These are phyloP conservation scores for Drosophila watanabei DNA, from an alignment of 1,140 invertebrate species.

Conservation along the genomic window DNA sequence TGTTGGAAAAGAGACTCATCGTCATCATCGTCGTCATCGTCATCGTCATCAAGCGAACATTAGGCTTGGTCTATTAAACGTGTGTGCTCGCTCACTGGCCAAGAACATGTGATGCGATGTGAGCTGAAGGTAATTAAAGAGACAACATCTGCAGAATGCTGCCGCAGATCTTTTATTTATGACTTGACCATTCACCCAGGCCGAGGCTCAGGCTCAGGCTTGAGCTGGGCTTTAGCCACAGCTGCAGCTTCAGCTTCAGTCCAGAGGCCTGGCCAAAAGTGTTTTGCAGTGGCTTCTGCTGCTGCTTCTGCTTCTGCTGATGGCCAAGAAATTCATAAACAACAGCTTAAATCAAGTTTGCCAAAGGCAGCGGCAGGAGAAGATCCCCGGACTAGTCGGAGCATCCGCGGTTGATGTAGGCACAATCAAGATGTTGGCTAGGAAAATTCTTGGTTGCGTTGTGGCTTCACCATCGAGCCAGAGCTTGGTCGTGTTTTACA, in stretches of 20 bases:
- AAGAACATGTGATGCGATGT: slow-evolving; percentile 27
- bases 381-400: background rate
- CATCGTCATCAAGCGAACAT: slow-evolving; percentile 27
- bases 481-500: background rate
- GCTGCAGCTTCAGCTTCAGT: background rate
- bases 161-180: slow-evolving; percentile 69
- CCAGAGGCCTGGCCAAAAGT: slow-evolving; percentile 19
- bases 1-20: slow-evolving; percentile 11
- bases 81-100: slow-evolving; percentile 4
- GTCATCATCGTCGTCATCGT: slow-evolving; percentile 1
- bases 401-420: slow-evolving; percentile 19
- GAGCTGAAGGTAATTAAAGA: slow-evolving; percentile 69
- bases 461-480: background rate
- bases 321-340: slow-evolving; percentile 60
- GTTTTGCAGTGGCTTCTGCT: slow-evolving; percentile 25
- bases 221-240: slow-evolving; percentile 2
- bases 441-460: slow-evolving; percentile 69
- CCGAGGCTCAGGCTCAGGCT: background rate
- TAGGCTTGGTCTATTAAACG: slow-evolving; percentile 49
- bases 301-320: slow-evolving; percentile 31
- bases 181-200: slow-evolving; percentile 68
- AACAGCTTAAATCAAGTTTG: slow-evolving; percentile 73
- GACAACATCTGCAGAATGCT: slow-evolving; percentile 70
- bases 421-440: slow-evolving; percentile 74
- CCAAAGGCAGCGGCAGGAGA: slow-evolving; percentile 13